These are phyloP conservation scores for Sebastes dallii DNA, from an alignment of 2,797 vertebrate genomes.

Conservation along the genomic window DNA sequence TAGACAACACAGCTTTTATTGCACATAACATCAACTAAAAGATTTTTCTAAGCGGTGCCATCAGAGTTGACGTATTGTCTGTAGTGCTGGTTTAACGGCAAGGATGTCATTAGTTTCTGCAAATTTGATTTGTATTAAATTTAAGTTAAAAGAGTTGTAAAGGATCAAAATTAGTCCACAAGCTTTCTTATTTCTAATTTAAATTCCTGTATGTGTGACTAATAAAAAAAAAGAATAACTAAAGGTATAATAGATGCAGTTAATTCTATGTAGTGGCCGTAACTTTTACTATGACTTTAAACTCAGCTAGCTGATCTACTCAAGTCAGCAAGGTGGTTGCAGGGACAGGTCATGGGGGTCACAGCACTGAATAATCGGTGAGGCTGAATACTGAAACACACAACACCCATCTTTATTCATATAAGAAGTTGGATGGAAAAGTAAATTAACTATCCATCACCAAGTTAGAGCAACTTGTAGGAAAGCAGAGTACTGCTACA, in stretches of 20 bases:
- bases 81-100: not conserved
- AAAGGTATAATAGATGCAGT: not conserved
- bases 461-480: not conserved
- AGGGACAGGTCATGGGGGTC: not conserved
- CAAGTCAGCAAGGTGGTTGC: not conserved
- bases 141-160: not conserved
- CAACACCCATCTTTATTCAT: too few relatives aligned
- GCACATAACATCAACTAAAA: not conserved
- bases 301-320: not conserved
- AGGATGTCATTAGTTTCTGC: not conserved
- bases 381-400: not conserved
- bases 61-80: conserved; percentile 8
- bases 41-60: not conserved
- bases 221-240: too few relatives aligned
- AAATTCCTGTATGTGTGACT: not conserved
- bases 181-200: not conserved
- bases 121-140: not conserved
- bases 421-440: too few relatives aligned
- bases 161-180: not conserved
- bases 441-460: too few relatives aligned
- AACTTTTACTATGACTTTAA: not conserved
- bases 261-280: not conserved
- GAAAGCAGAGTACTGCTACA: not conserved
- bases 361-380: not conserved
- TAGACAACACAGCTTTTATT: conserved; percentile 25